Percentiles rank a stretch among this genome's conserved stretches.
These are phyloP conservation scores for Heliconius ismenius DNA, from an alignment of 2,888 invertebrate genomes.

Conservation along the genomic window DNA sequence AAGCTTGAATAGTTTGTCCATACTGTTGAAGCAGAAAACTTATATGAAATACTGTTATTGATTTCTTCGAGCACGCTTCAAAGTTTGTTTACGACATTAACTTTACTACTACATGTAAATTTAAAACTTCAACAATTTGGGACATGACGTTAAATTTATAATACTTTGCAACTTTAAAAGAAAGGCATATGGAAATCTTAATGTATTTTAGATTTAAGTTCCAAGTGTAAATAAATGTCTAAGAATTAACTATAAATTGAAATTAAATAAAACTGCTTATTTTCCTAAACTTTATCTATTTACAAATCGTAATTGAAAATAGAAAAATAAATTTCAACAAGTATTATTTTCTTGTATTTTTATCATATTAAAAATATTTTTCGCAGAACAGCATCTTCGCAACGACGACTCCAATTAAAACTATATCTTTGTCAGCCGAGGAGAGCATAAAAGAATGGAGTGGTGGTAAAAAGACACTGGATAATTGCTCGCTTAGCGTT, in stretches of 20 bases:
- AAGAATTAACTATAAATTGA: too few species aligned
- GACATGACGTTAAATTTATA: background rate
- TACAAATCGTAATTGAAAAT: too few species aligned
- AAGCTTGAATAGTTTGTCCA: conserved; percentile 23
- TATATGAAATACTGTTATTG: conserved; percentile 27
- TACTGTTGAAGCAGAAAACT: conserved; percentile 28
- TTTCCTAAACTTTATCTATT: too few species aligned
- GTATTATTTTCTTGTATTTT: background rate
- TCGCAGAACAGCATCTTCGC: conserved; percentile 75
- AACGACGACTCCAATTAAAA: conserved; percentile 77
- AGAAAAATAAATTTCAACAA: background rate
- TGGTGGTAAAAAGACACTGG: conserved; percentile 62
- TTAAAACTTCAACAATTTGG: conserved; percentile 5
- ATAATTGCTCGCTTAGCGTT: conserved; percentile 64
- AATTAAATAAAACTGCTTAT: too few species aligned
- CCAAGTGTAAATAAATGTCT: too few species aligned
- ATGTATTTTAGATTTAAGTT: background rate
- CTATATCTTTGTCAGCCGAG: conserved; percentile 70
- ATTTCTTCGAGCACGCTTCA: conserved; percentile 25
- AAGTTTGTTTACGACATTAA: conserved; percentile 20
- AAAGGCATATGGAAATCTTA: background rate
- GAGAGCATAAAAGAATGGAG: conserved; percentile 67
- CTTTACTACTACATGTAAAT: conserved; percentile 14
- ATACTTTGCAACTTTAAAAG: background rate
- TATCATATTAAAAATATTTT: conserved; percentile 55